Evolutionary conservation across 35 echinoderm and acorn worm genomes (phyloP).

Genomic region (Patiria miniata): DNA sequence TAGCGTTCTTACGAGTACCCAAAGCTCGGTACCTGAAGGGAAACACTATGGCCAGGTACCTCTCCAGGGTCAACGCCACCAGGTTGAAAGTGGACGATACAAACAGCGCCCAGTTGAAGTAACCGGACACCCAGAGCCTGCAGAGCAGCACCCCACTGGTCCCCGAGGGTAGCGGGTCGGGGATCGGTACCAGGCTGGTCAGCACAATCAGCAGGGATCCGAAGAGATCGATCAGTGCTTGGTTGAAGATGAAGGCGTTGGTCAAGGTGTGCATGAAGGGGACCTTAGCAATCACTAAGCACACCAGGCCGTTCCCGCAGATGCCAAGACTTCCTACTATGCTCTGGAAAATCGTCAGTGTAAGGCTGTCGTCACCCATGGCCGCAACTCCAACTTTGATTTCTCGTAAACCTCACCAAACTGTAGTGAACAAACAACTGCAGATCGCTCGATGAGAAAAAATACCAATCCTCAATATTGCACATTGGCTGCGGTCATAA

Average conservation of each 20-base stretch:
- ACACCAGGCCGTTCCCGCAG: not conserved
- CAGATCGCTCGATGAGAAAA: no score
- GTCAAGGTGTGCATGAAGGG: not conserved
- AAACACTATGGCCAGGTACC: no score
- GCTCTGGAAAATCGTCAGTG: not conserved
- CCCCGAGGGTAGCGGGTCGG: not conserved
- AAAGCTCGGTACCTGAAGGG: no score
- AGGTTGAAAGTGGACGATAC: not conserved
- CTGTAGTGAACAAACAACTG: no score
- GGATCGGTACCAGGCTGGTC: not conserved
- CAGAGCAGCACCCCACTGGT: not conserved
- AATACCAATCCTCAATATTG: no score
- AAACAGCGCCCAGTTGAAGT: not conserved
- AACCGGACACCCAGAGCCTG: not conserved
- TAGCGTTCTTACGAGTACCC: not conserved
- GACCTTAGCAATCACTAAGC: not conserved
- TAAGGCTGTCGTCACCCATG: not conserved
- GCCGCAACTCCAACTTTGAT: no score
- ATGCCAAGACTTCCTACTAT: not conserved
- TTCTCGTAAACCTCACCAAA: no score
- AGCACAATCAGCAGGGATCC: not conserved
- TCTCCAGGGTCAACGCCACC: no score
- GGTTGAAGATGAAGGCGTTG: not conserved
- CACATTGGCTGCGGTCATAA: no score
- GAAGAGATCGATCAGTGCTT: not conserved